These are phyloP conservation scores for Sitta europaea DNA, from an alignment of 2,113 vertebrate species.

Conservation along the genomic window DNA sequence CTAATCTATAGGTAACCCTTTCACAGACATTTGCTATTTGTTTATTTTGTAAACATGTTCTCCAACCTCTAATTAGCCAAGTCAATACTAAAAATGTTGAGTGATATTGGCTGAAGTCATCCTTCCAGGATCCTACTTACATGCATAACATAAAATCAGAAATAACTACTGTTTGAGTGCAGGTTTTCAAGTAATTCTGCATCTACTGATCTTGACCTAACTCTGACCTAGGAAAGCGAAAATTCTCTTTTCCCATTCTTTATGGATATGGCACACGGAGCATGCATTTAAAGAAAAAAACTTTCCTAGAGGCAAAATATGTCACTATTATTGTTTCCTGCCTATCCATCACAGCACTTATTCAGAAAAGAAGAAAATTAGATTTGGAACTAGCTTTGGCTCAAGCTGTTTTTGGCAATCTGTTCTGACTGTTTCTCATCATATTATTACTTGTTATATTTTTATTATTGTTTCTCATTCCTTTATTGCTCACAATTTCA, in stretches of 20 bases:
- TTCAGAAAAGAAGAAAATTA: slow-evolving; percentile 7
- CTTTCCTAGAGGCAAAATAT: slow-evolving; percentile 26
- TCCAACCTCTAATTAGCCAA: not conserved
- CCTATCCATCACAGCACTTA: slow-evolving; percentile 16
- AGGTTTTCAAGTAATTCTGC: not conserved
- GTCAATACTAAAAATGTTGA: not conserved
- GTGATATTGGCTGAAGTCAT: not conserved
- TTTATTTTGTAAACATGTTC: not conserved
- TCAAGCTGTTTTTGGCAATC: slow-evolving; percentile 11
- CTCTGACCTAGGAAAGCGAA: not conserved
- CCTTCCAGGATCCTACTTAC: not conserved
- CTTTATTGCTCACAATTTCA: not conserved
- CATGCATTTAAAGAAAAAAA: not conserved
- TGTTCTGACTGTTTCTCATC: not conserved
- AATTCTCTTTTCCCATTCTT: not conserved
- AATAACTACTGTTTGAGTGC: not conserved
- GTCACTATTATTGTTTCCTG: slow-evolving; percentile 27
- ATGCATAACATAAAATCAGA: not conserved
- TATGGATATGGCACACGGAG: not conserved
- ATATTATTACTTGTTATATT: not conserved
- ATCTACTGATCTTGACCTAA: not conserved
- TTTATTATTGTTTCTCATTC: not conserved
- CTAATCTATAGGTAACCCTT: not conserved
- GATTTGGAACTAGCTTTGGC: not conserved
- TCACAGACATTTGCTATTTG: not conserved